Base-by-base conservation (phyloP, 30 jellyfish, hydroid and myxozoan species). In the Cassiopea xamachana region DNA sequence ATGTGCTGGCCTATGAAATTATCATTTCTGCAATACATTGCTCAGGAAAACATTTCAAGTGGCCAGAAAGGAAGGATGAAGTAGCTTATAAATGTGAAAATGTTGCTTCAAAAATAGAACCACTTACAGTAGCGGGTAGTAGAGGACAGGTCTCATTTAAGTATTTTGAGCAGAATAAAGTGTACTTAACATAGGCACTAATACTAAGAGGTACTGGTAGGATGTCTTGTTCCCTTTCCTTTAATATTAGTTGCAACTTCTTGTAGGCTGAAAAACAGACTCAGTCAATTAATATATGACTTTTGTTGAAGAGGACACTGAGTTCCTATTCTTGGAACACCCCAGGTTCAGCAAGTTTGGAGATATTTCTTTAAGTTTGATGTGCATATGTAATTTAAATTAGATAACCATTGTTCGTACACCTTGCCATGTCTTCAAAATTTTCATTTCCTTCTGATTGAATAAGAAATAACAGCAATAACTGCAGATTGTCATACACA, bases 121-220 rank as follows among this genome's bases (percentile, higher is more conserved):
- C 87, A 58, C 77, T 77, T 46, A 62, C 14, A 46, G 77, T 77
- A 46, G 87, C 87, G 45, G 87, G 87, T 12, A 47, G 73, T 77
- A 10, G 46, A 48, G 84, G 87, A 77, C 77, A 77, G 73, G 1
- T 77, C 73, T 27, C 77, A 48, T 77, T 77, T 47, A 73, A 51
- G 27, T 73, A 73, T 73, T 78, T 78, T 78, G 74, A 27, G 46
- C 47, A 78, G 39, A 17, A 44, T 46, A 44, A 76, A 76, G 44
- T 13, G 75, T 7, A 75, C 85, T 7, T 76, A 8, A 12, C 85
- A 19, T 76, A 8, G 44, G 39, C 39, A 7, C 14, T 13, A 18
- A 15, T 16, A 76, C 19, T 15, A 59, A 59, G 39, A 27, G 39
- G 39, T 27, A 27, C 39, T 27, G 39, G 39, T 27, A 27, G 39